phyloP scores from a whole-genome alignment of 53 echinoderm and acorn worm species.

The Patiria pectinifera region DNA sequence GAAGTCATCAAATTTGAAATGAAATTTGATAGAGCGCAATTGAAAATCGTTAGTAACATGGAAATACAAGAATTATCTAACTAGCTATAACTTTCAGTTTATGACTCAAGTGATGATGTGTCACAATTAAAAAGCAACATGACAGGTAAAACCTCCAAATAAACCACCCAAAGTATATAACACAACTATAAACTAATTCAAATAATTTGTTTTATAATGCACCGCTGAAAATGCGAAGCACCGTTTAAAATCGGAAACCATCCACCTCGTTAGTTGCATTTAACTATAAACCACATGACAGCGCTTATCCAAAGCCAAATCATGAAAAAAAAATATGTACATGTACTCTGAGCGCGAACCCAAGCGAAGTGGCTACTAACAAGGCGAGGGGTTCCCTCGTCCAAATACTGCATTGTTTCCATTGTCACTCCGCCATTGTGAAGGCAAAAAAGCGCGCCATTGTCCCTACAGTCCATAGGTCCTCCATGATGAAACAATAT shows the following conservation, averaged over 20 bases:
- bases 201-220: slow-evolving; percentile 26
- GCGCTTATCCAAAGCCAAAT: slow-evolving; percentile 7
- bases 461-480: slow-evolving; percentile 53
- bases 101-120: neutral
- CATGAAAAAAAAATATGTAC: neutral
- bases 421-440: slow-evolving; percentile 45
- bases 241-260: slow-evolving; percentile 46
- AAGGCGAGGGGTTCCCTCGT: slow-evolving; percentile 57
- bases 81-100: neutral
- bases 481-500: slow-evolving; percentile 53
- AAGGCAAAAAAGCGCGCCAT: slow-evolving; percentile 47
- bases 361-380: slow-evolving; percentile 22
- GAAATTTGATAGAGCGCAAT: slow-evolving; percentile 28
- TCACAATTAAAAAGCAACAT: neutral
- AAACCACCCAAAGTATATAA: slow-evolving; percentile 49
- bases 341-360: slow-evolving; percentile 43
- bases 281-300: neutral
- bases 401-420: slow-evolving; percentile 45
- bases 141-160: slow-evolving; percentile 42
- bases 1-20: slow-evolving; percentile 29
- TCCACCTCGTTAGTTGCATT: slow-evolving; percentile 8
- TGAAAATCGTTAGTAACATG: slow-evolving; percentile 32
- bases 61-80: slow-evolving; percentile 11
- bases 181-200: slow-evolving; percentile 48
- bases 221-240: slow-evolving; percentile 53